Percentiles rank a stretch among this genome's conserved stretches.
Evolutionary conservation across 2,113 vertebrate genomes (phyloP).

Genomic region (Platichthys stellatus): DNA sequence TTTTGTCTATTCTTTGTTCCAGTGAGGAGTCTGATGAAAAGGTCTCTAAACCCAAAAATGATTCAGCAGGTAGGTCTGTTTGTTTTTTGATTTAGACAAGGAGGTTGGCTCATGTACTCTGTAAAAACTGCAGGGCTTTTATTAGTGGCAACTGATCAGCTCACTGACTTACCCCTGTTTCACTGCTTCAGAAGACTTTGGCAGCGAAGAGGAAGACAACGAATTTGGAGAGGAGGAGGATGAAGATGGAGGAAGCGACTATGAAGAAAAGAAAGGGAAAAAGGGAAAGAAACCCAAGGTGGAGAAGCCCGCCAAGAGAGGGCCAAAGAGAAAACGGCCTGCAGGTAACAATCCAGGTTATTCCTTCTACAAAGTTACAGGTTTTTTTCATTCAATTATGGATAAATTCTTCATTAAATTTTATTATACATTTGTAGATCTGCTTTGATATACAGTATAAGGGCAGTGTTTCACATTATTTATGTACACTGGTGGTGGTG

Average conservation of each 20-base stretch:
- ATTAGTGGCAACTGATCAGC: not conserved
- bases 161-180: constrained; percentile 15
- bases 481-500: too few relatives aligned
- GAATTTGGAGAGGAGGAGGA: constrained; percentile 85
- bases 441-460: too few relatives aligned
- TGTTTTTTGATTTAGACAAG: not conserved
- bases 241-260: constrained; percentile 89
- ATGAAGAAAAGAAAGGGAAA: constrained; percentile 89
- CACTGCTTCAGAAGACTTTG: constrained; percentile 85
- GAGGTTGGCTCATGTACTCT: not conserved
- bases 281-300: constrained; percentile 88
- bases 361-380: not conserved
- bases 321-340: constrained; percentile 88
- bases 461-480: too few relatives aligned
- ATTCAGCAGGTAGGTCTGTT: constrained; percentile 90
- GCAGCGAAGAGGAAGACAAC: constrained; percentile 88
- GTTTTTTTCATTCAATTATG: too few relatives aligned
- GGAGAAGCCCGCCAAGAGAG: constrained; percentile 85
- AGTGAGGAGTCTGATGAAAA: constrained; percentile 99
- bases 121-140: not conserved
- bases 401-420: too few relatives aligned
- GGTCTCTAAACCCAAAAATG: constrained; percentile 94
- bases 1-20: constrained; percentile 38
- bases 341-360: constrained; percentile 77
- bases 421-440: too few relatives aligned